Evolutionary conservation across 2,888 invertebrate genomes (phyloP).

Genomic region (Calameuta idolon): DNA sequence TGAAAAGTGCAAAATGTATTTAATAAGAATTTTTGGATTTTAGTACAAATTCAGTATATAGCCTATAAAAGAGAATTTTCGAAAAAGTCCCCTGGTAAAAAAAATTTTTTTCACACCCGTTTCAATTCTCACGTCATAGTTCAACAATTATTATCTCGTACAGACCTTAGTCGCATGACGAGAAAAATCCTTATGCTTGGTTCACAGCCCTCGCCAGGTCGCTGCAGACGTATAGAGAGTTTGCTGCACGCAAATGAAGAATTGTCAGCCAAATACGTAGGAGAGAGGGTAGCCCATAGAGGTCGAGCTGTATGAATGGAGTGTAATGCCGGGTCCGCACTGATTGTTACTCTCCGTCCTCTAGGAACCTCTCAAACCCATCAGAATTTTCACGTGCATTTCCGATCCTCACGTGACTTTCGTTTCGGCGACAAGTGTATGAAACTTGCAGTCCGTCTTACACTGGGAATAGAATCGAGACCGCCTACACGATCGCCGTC

Average conservation of each 20-base stretch:
- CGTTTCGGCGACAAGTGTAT: slow-evolving; percentile 21
- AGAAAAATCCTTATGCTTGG: slow-evolving; percentile 14
- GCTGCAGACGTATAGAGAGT: slow-evolving; percentile 42
- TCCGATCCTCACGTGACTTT: slow-evolving; percentile 59
- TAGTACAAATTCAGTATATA: background rate
- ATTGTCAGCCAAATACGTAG: slow-evolving; percentile 63
- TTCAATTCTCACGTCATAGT: too few relatives aligned
- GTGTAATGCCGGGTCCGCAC: slow-evolving; percentile 65
- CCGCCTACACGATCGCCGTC: too few relatives aligned
- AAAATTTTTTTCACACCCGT: too few relatives aligned
- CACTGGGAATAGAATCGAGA: too few relatives aligned
- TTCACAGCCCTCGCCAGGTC: slow-evolving; percentile 45
- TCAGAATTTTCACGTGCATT: slow-evolving; percentile 63
- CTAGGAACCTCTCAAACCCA: slow-evolving; percentile 53
- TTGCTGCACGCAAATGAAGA: slow-evolving; percentile 66
- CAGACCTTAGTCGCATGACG: too few relatives aligned
- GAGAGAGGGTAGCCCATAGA: slow-evolving; percentile 35
- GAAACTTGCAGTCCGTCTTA: too few relatives aligned
- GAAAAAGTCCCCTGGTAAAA: too few relatives aligned
- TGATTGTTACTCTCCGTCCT: slow-evolving; percentile 61
- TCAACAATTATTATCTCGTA: too few relatives aligned
- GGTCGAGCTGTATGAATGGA: slow-evolving; percentile 60
- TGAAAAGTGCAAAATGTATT: too few relatives aligned
- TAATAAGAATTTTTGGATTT: background rate
- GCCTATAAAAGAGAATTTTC: background rate